Evolutionary conservation across 2,797 vertebrate species (phyloP), one percentile per base, ranked within the genome.

Genomic region (Rhinatrema bivittatum): DNA sequence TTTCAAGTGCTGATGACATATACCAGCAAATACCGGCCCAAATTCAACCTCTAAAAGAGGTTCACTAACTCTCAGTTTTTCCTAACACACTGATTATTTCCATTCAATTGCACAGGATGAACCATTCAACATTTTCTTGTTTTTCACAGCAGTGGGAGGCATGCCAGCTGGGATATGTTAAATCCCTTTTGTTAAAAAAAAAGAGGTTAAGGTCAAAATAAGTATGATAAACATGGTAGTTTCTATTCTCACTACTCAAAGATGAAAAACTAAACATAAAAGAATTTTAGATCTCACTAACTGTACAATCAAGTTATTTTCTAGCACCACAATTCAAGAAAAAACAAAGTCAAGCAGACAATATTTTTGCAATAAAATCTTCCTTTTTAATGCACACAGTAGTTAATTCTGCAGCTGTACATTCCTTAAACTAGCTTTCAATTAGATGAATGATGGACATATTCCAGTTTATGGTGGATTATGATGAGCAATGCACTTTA

Each of bases 81-180:
- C 9, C 33, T 25, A 51, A 50, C 42, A 36, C 11, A 37, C 16
- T 48, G 39, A 28, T 9, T 12, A 12, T 25, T 50, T 53, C 55
- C 39, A 32, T 48, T 50, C 46, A 23, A n/a, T n/a, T 51, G 36
- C 25, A 62, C 44, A 65, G 64, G 46, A 76, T 77, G 43, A 63
- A 41, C 41, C 19, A 39, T 43, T 60, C 20, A 13, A 39, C 32
- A 43, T 32, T 46, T 55, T 31, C 51, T 48, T 50, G n/a, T 62
- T 50, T 27, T 23, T 21, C 32, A 39, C 45, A 58, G 32, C 50
- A 48, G 32, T 42, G 36, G 60, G 48, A 80, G 47, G 58, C 20
- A 35, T 46, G 64, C 60, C 83, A 87, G 81, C 81, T 86, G 82
- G 78, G 65, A 74, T 47, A 74, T 86, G 86, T 81, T 86, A 86